These are phyloP conservation scores for Okamejei kenojei DNA, from an alignment of 2,797 vertebrate species.

Conservation along the genomic window DNA sequence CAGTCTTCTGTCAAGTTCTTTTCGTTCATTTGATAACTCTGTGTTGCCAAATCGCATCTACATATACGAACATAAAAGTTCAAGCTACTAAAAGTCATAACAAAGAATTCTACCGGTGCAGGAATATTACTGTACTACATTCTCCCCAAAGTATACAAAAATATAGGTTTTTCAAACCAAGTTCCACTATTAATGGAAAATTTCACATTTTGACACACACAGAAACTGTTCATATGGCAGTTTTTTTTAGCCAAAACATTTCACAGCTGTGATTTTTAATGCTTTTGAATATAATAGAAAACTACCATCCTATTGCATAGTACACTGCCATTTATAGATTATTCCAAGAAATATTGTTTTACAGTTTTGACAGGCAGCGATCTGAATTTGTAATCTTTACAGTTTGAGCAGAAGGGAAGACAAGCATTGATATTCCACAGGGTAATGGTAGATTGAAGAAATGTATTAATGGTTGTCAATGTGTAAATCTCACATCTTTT, in stretches of 20 bases:
- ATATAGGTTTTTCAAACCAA: neutral
- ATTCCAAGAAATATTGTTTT: neutral
- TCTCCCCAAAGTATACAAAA: neutral
- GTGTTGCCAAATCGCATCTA: conserved; percentile 55
- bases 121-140: neutral
- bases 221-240: neutral
- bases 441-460: neutral
- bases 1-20: conserved; percentile 49
- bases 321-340: neutral
- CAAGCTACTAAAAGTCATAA: neutral
- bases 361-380: neutral
- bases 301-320: neutral
- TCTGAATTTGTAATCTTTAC: neutral
- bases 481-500: too few species aligned
- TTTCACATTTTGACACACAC: neutral
- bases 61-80: conserved; percentile 35
- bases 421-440: neutral
- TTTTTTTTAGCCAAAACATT: neutral
- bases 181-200: neutral
- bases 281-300: neutral
- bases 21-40: conserved; percentile 52
- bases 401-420: neutral
- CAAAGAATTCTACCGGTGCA: neutral
- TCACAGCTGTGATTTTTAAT: neutral
- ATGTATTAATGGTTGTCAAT: neutral